Evolutionary conservation across 1,140 invertebrate species (phyloP).

Genomic region (Protaetia brevitarsis): DNA sequence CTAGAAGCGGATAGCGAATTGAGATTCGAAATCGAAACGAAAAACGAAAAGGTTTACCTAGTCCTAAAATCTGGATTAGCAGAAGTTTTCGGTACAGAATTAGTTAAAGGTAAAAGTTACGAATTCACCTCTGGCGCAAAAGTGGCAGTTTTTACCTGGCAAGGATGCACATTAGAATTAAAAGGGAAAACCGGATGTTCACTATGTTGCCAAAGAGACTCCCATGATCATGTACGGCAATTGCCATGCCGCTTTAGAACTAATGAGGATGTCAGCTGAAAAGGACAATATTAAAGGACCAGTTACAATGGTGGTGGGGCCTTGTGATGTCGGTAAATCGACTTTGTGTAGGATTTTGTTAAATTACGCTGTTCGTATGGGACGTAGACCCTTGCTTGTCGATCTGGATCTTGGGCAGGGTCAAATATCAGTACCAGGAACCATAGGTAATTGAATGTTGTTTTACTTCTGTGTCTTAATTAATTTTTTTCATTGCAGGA

Average conservation of each 20-base stretch:
- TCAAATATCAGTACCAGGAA: constrained; percentile 87
- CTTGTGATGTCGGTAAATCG: constrained; percentile 94
- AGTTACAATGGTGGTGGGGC: constrained; percentile 89
- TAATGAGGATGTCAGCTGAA: constrained; percentile 77
- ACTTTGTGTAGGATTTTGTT: constrained; percentile 85
- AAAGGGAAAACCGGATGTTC: constrained; percentile 86
- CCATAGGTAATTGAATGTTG: constrained; percentile 61
- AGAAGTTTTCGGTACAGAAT: constrained; percentile 96
- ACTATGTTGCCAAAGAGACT: constrained; percentile 92
- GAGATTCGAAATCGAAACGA: constrained; percentile 89
- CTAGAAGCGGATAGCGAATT: constrained; percentile 87
- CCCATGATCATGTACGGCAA: constrained; percentile 96
- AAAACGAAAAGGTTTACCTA: constrained; percentile 78
- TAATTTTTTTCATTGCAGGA: constrained; percentile 50
- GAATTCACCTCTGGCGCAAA: constrained; percentile 88
- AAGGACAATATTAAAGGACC: constrained; percentile 72
- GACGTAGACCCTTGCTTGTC: constrained; percentile 82
- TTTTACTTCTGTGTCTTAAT: not conserved
- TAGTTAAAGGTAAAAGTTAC: constrained; percentile 92
- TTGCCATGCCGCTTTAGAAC: constrained; percentile 90
- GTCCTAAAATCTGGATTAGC: constrained; percentile 86
- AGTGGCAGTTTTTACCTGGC: constrained; percentile 94
- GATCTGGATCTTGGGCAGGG: constrained; percentile 97
- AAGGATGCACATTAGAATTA: constrained; percentile 84
- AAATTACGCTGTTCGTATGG: constrained; percentile 91